Evolutionary conservation across 1,140 invertebrate species (phyloP), one percentile per base, ranked within the genome.

Genomic region (Aphidius ervi): DNA sequence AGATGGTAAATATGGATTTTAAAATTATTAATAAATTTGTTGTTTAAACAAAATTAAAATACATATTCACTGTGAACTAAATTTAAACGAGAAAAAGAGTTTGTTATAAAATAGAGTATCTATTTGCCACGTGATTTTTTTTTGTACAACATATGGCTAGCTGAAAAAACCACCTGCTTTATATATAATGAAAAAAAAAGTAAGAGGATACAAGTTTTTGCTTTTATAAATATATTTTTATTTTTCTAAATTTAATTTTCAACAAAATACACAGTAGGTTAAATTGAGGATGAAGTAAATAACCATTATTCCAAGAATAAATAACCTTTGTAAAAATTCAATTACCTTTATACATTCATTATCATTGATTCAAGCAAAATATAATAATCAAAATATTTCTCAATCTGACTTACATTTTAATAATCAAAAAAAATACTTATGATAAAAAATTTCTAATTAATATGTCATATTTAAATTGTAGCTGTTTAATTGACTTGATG

Each of bases 131-230:
- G 53, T 56, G 16, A 62, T 60, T 56, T 55, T 16, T 47, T 53
- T 56, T 37, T n/a, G 64, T 54, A 52, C 59, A 68, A 66, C 72
- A 75, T 75, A 75, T 75, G 73, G 73, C 68, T 72, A 71, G 69
- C 67, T 59, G 66, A 68, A 66, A 70, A 64, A 70, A 58, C 58
- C 20, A n/a, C 42, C 7, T 46, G 56, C 58, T 56, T 67, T 58
- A 16, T 16, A 16, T 16, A 16, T 16, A 16, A 16, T 16, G 67
- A 72, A 70, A 75, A 68, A 67, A 10, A 46, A 46, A 56, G 46
- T 46, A 16, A 45, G 9, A 40, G 16, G 10, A 54, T 45, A 45
- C 2, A 45, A 10, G 16, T 16, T 16, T 16, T 16, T 16, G 16
- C 16, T 16, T 16, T 16, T 16, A 16, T 16, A 16, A 16, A 16